These are phyloP conservation scores for Rhyacophila evoluta DNA, from an alignment of 2,888 invertebrate species.

Conservation along the genomic window DNA sequence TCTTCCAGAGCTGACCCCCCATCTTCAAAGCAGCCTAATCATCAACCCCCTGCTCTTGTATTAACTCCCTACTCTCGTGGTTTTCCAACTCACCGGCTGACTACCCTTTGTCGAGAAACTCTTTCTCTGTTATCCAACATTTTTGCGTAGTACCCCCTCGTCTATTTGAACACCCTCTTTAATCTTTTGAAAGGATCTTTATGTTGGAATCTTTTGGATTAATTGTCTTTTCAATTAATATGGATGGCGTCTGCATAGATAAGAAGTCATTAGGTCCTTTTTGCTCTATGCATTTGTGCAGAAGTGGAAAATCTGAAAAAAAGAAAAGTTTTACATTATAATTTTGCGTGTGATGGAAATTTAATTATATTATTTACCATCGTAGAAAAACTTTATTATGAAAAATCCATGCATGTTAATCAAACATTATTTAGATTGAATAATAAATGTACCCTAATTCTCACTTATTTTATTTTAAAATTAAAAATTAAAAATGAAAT, in stretches of 20 bases:
- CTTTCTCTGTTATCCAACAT: conserved; percentile 3
- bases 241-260: neutral
- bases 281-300: neutral
- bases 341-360: too few relatives aligned
- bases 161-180: neutral
- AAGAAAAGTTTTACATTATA: too few relatives aligned
- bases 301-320: neutral
- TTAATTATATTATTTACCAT: too few relatives aligned
- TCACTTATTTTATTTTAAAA: too few relatives aligned
- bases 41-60: neutral
- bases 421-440: too few relatives aligned
- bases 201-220: neutral
- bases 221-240: conserved; percentile 10
- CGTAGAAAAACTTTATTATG: too few relatives aligned
- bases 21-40: conserved; percentile 7
- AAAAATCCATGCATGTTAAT: too few relatives aligned
- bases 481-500: too few relatives aligned
- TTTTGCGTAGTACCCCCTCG: neutral
- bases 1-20: conserved; percentile 19
- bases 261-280: neutral
- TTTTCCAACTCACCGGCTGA: neutral
- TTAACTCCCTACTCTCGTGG: neutral
- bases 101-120: conserved; percentile 7
- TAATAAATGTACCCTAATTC: too few relatives aligned
- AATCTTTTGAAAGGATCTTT: conserved; percentile 19